Percentiles rank a stretch among this genome's conserved stretches.
Conservation (phyloP, 2,888 invertebrate species). For the Ormyrus rosae region DNA sequence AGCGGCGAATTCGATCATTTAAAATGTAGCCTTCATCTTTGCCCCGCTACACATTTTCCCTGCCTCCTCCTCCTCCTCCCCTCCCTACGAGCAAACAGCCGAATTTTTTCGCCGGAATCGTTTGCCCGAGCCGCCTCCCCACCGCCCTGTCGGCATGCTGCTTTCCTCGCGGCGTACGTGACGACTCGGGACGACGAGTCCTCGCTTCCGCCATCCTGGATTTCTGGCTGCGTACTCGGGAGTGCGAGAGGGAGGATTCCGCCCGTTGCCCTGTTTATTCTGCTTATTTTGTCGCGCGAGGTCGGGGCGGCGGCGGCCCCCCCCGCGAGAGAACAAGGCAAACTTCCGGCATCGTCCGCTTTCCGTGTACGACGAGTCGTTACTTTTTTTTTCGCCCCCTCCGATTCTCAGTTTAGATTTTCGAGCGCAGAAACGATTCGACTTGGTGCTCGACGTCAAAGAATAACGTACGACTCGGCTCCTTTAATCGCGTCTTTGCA, state of each 20-base stretch:
- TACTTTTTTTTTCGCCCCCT: too few species aligned
- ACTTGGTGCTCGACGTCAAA: too few species aligned
- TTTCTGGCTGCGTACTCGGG: neutral
- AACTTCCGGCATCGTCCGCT: conserved; percentile 65
- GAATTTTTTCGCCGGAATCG: conserved; percentile 18
- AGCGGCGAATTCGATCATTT: neutral
- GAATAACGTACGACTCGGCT: too few species aligned
- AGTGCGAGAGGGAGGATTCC: neutral
- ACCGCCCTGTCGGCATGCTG: neutral
- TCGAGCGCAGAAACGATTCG: too few species aligned
- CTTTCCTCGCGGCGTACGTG: conserved; percentile 62
- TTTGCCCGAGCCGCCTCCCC: conserved; percentile 21
- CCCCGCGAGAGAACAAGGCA: conserved; percentile 59
- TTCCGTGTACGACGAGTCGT: conserved; percentile 51
- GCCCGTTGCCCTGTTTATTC: conserved; percentile 68
- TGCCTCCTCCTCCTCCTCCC: too few species aligned
- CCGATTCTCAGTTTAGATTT: too few species aligned
- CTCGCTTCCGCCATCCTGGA: conserved; percentile 59
- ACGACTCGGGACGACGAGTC: conserved; percentile 61
- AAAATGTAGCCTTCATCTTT: conserved; percentile 9
- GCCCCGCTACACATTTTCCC: neutral
- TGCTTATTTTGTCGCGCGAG: conserved; percentile 72
- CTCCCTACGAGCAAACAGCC: too few species aligned
- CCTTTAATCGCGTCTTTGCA: too few species aligned
- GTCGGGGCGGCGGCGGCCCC: conserved; percentile 65